Evolutionary conservation across 2,888 invertebrate genomes (phyloP), one percentile per base, ranked within the genome.

Genomic region (Hylaea fasciaria): DNA sequence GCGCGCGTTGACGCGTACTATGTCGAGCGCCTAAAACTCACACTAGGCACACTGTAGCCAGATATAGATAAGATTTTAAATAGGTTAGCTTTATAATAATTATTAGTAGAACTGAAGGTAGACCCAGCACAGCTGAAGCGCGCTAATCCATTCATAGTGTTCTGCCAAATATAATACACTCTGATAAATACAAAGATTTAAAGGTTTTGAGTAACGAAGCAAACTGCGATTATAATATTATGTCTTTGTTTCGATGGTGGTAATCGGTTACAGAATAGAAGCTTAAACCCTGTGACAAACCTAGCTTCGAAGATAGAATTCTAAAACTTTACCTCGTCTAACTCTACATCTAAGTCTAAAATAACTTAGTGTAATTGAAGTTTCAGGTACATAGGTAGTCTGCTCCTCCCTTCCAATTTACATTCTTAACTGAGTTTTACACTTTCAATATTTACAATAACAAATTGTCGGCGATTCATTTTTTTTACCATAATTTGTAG

Each of bases 291-390:
- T 91, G 90, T 91, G 81, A 83, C 76, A 84, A 89, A 89, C 85
- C 87, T 87, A 89, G 85, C 86, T 78, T 81, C 87, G 73, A 82
- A 83, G 81, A 83, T 87, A 85, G 78, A 83, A 83, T 83, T 82
- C 85, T 89, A 90, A 83, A 87, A 78, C 82, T 85, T 83, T 80
- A 75, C 77, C 76, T 62, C 57, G 81, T 79, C 87, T 89, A 88
- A 86, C 75, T 73, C 84, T 90, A 90, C 85, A 74, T 78, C 86
- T 89, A 89, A 85, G 82, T 80, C 81, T 85, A 85, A 47, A 28
- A 69, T 87, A 72, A 82, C 88, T 87, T 87, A 91, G 82, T 88
- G 84, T 91, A 91, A 91, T 91, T 91, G 91, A 91, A 90, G 77
- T 80, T 83, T 91, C 91, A 91, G 91, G 91, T 91, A 91, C 91